Base-by-base conservation (phyloP, 2,113 vertebrate genomes). In the Phylloscopus whistleri region DNA sequence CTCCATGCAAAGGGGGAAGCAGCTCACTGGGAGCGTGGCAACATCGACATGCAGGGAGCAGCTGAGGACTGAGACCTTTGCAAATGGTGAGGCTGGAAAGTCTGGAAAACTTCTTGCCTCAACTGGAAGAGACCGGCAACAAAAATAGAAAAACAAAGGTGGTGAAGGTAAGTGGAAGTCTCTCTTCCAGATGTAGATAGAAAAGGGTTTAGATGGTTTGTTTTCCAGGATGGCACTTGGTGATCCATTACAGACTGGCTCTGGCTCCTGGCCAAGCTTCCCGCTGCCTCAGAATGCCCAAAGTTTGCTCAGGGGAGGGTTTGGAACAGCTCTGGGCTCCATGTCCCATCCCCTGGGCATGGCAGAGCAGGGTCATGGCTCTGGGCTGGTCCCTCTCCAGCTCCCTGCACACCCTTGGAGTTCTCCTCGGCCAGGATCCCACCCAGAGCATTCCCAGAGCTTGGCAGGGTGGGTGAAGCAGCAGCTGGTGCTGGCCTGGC, bases 191-290 rank as follows among this genome's bases (percentile, higher is more conserved):
- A 18, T 1, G 27, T 4, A 62, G 58, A 31, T 87, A 59, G 70
- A 55, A 77, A 92, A 81, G 75, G 22, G 46, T 66, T 91, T 37
- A 7, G 55, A 60, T 88, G 93, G 60, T 69, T 17, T 60, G 33
- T 62, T 82, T 73, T 70, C 83, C 69, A 59, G 74, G 93, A 24
- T 93, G 95, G 95, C 95, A 97, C 94, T 97, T 97, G 12, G 95
- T 95, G 95, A 96, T 86, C 81, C 87, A 4, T 67, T 64, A 22
- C 28, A 81, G 81, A 19, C 43, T 59, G 84, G 35, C 80, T 49
- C 39, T 81, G 90, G 49, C 64, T 93, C 85, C 68, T 60, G 80
- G 56, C 31, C 59, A 41, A 11, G n/a, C 30, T 82, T 77, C 69
- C 67, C 81, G 73, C 69, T 20, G 30, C 35, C 49, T 68, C 49